Percentiles rank a stretch among this genome's conserved stretches.
Conservation (phyloP, 64 coral and sea anemone genomes). For the Pocillopora damicornis region DNA sequence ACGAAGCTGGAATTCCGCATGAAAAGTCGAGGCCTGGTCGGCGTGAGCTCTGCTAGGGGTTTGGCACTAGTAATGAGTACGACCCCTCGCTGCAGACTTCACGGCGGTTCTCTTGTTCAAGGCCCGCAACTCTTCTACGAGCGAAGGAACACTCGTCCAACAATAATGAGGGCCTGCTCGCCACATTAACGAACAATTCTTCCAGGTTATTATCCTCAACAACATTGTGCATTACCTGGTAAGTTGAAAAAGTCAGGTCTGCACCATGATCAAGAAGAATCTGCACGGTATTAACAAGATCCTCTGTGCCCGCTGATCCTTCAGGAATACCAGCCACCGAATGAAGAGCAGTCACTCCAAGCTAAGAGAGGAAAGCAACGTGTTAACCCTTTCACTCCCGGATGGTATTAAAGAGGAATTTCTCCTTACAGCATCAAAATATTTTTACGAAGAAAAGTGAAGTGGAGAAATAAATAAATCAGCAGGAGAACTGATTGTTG, state of each 20-base stretch:
- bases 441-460: too few relatives aligned
- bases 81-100: too few relatives aligned
- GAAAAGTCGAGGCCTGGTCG: too few relatives aligned
- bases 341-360: slow-evolving; percentile 84
- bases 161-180: too few relatives aligned
- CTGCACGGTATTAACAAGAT: slow-evolving; percentile 56
- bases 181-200: neutral
- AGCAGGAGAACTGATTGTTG: too few relatives aligned
- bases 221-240: slow-evolving; percentile 26
- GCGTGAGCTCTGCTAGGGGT: too few relatives aligned
- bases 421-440: neutral
- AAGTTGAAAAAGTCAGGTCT: slow-evolving; percentile 51
- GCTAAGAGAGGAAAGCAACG: slow-evolving; percentile 27
- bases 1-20: too few relatives aligned
- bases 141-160: too few relatives aligned
- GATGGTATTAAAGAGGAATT: neutral
- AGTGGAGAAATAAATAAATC: too few relatives aligned
- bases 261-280: slow-evolving; percentile 77
- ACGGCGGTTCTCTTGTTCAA: too few relatives aligned
- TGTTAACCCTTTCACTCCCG: neutral
- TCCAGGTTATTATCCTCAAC: neutral
- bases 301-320: slow-evolving; percentile 21
- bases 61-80: too few relatives aligned
- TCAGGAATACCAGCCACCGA: slow-evolving; percentile 55
- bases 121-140: too few relatives aligned